phyloP scores from a whole-genome alignment of 2,888 invertebrate species.

The Geophilus truncorum region DNA sequence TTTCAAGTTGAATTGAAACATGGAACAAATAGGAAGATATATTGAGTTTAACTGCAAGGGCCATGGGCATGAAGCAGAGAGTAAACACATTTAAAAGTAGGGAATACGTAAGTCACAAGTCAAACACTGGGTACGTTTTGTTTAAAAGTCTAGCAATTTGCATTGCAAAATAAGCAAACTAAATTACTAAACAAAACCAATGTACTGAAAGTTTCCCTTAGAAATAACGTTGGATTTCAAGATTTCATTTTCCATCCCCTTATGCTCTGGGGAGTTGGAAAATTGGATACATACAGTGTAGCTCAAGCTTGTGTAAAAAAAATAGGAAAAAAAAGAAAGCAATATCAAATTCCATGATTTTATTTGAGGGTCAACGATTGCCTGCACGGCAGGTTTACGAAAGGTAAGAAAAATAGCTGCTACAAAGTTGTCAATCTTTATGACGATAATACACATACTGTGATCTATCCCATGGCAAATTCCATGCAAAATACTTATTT shows the following conservation, averaged over 20 bases:
- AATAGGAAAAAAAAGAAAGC: background rate
- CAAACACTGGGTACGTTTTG: background rate
- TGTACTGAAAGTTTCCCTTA: background rate
- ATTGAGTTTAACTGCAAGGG: background rate
- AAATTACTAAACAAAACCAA: background rate
- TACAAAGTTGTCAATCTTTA: too few relatives aligned
- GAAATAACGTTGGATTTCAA: background rate
- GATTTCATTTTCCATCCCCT: background rate
- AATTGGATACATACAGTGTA: background rate
- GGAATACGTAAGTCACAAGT: background rate
- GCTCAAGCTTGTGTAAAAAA: background rate
- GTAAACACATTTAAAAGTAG: background rate
- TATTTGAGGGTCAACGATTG: too few relatives aligned
- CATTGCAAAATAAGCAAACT: background rate
- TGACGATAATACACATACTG: too few relatives aligned
- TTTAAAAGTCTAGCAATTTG: background rate
- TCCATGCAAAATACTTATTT: too few relatives aligned
- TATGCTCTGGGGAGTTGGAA: background rate
- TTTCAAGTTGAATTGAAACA: too few relatives aligned
- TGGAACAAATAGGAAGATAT: background rate
- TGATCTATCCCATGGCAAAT: too few relatives aligned
- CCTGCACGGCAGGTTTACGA: too few relatives aligned
- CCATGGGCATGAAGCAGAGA: background rate
- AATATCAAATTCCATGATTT: too few relatives aligned
- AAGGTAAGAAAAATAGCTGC: too few relatives aligned